These are phyloP conservation scores for Macrosoma leucophasiata DNA, from an alignment of 2,888 invertebrate genomes.

Conservation along the genomic window DNA sequence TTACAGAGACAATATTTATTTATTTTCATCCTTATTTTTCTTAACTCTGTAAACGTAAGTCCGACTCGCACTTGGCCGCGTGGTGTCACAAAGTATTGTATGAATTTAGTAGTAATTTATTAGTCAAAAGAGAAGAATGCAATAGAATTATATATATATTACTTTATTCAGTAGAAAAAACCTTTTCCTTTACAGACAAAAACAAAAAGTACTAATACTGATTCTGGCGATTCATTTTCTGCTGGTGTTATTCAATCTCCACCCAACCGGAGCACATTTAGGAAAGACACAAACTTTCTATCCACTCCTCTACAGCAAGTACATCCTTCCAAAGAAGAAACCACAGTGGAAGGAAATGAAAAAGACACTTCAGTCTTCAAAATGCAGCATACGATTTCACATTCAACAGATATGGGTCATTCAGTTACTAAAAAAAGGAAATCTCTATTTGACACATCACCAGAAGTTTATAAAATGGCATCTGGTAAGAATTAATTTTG, in stretches of 20 bases:
- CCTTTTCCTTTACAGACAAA: constrained; percentile 31
- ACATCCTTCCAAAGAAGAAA: constrained; percentile 31
- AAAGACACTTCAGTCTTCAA: constrained; percentile 29
- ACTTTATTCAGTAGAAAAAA: not conserved
- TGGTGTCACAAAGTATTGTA: too few relatives aligned
- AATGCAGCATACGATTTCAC: constrained; percentile 34
- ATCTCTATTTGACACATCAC: constrained; percentile 36
- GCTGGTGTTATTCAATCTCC: constrained; percentile 31
- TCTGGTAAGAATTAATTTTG: too few relatives aligned
- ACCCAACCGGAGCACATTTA: constrained; percentile 30
- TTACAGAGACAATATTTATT: too few relatives aligned
- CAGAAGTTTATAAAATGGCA: too few relatives aligned
- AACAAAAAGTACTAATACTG: constrained; percentile 29
- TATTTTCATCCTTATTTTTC: too few relatives aligned
- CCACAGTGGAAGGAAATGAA: constrained; percentile 29
- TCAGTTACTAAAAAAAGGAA: constrained; percentile 43
- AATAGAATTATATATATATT: not conserved
- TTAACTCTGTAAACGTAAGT: too few relatives aligned
- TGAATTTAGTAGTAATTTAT: too few relatives aligned
- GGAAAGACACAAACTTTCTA: constrained; percentile 33
- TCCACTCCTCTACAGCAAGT: constrained; percentile 36
- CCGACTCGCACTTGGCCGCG: too few relatives aligned
- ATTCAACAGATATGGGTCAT: constrained; percentile 31
- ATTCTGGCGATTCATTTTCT: constrained; percentile 31
- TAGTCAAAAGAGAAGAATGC: too few relatives aligned